Evolutionary conservation across 2,888 invertebrate species (phyloP).

Genomic region (Sarcophaga caerulescens): DNA sequence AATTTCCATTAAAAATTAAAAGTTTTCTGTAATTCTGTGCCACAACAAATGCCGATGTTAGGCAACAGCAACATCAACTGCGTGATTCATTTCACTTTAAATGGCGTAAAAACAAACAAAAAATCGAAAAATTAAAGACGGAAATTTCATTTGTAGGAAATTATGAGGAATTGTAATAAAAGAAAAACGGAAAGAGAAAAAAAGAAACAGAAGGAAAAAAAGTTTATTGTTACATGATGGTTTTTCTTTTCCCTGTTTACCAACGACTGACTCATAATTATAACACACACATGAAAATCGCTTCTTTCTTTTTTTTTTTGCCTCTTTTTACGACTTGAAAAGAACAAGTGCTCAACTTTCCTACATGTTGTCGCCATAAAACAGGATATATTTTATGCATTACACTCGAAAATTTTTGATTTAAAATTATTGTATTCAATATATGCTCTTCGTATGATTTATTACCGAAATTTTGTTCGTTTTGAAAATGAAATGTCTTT

Average conservation of each 20-base stretch:
- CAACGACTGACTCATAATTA: neutral
- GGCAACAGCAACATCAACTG: too few relatives aligned
- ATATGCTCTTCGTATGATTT: neutral
- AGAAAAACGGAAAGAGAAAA: neutral
- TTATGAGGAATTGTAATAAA: neutral
- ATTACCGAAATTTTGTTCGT: neutral
- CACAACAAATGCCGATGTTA: too few relatives aligned
- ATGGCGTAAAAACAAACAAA: neutral
- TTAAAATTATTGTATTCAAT: too few relatives aligned
- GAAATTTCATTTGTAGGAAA: neutral
- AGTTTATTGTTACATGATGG: neutral
- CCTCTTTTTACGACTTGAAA: neutral
- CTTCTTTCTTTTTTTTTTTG: neutral
- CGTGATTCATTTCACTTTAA: too few relatives aligned
- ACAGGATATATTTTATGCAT: neutral
- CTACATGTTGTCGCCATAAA: neutral
- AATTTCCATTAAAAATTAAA: too few relatives aligned
- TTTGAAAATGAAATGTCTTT: too few relatives aligned
- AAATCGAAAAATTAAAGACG: neutral
- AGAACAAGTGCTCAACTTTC: neutral
- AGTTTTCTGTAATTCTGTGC: too few relatives aligned
- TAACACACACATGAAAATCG: neutral
- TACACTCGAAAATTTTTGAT: neutral
- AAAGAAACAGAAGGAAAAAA: neutral
- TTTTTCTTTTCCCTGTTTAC: neutral